Evolutionary conservation across 2,888 invertebrate species (phyloP).

Genomic region (Thera britannica): DNA sequence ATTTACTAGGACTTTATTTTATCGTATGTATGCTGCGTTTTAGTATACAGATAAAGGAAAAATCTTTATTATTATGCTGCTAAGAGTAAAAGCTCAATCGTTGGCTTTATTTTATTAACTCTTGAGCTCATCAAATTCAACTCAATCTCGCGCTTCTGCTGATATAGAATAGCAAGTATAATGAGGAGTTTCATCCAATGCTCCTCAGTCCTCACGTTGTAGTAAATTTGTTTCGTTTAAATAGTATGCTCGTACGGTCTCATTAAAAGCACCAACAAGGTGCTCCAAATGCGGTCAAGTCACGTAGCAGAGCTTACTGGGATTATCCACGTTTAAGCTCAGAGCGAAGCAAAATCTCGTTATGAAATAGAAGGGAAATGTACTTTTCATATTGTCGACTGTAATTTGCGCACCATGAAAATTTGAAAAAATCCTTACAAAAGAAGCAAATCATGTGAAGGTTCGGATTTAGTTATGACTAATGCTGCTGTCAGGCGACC

Average conservation of each 20-base stretch:
- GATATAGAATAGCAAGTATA: neutral
- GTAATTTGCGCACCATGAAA: constrained; percentile 11
- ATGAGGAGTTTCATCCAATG: neutral
- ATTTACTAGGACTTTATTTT: constrained; percentile 2
- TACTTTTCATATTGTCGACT: constrained; percentile 7
- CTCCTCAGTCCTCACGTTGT: constrained; percentile 10
- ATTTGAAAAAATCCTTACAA: neutral
- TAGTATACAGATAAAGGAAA: neutral
- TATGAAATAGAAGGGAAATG: constrained; percentile 23
- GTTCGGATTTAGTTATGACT: constrained; percentile 1
- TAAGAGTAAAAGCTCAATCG: neutral
- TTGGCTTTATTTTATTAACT: neutral
- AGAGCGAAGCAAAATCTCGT: constrained; percentile 27
- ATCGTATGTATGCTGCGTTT: neutral
- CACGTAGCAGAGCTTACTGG: constrained; percentile 18
- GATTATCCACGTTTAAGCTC: constrained; percentile 34
- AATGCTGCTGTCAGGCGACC: neutral
- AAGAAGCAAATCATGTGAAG: constrained; percentile 3
- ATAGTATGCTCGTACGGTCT: constrained; percentile 1
- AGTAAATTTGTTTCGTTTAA: neutral
- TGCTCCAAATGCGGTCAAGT: constrained; percentile 24
- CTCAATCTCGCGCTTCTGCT: neutral
- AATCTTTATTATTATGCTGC: neutral
- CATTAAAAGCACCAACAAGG: constrained; percentile 3
- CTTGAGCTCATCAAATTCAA: neutral